Conservation (phyloP, 1,140 invertebrate species). For the Drosophila persimilis region DNA sequence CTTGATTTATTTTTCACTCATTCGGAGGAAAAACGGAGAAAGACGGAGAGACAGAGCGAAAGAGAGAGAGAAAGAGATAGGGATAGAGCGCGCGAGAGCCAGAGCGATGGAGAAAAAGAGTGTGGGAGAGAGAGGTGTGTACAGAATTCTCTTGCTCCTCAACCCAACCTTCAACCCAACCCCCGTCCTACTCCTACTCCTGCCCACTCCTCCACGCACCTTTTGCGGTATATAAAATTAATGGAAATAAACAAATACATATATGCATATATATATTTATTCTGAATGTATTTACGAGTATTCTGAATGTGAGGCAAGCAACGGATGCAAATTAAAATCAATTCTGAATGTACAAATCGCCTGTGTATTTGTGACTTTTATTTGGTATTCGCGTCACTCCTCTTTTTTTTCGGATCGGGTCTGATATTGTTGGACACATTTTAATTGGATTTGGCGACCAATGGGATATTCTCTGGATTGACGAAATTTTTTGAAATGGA, state of each 20-base stretch:
- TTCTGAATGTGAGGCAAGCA: slow-evolving; percentile 33
- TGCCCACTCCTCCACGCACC: neutral
- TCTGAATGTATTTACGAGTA: too few species aligned
- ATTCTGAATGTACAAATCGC: slow-evolving; percentile 42
- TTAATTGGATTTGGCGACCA: too few species aligned
- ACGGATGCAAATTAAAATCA: slow-evolving; percentile 59
- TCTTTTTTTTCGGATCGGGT: too few species aligned
- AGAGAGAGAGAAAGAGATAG: slow-evolving; percentile 3
- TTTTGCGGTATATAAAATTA: slow-evolving; percentile 31
- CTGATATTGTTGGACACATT: too few species aligned
- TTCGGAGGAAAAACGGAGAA: slow-evolving; percentile 10
- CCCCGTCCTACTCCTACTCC: neutral
- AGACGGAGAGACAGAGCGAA: neutral
- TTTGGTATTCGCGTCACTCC: neutral
- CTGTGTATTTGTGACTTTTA: neutral
- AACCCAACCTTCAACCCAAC: neutral
- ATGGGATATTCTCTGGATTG: too few species aligned
- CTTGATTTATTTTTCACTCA: slow-evolving; percentile 30
- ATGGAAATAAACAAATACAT: slow-evolving; percentile 31
- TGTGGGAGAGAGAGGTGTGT: slow-evolving; percentile 34
- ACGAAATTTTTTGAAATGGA: too few species aligned
- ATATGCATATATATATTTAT: slow-evolving; percentile 49
- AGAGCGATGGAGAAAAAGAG: slow-evolving; percentile 2
- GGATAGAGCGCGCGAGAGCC: neutral
- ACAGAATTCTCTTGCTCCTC: slow-evolving; percentile 30